A percentile compares a stretch with the other conserved stretches of the same genome.
Conservation (phyloP, 2,113 vertebrate genomes). For the Apteryx owenii region DNA sequence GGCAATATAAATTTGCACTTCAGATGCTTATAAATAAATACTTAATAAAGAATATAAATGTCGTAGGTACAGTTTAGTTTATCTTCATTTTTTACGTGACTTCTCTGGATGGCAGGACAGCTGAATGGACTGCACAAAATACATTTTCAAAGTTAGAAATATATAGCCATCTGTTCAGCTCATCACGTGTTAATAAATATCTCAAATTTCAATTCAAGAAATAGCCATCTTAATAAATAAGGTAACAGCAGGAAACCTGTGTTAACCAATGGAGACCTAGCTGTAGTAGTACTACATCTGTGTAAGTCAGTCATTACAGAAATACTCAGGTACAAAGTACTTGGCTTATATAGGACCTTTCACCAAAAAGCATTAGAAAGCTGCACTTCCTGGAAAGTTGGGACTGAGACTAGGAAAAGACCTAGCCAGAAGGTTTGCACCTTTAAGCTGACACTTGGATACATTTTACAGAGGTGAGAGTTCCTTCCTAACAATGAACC, state of each 20-base stretch:
- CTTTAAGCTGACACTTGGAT: not conserved
- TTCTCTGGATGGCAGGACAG: constrained; percentile 15
- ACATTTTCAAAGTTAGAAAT: constrained; percentile 5
- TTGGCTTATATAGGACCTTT: not conserved
- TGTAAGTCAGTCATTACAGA: constrained; percentile 14
- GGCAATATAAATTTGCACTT: constrained; percentile 13
- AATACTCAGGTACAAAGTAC: not conserved
- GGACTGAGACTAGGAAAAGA: not conserved
- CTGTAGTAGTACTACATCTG: not conserved
- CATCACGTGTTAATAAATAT: constrained; percentile 23
- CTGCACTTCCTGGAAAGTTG: not conserved
- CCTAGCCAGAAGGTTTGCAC: not conserved
- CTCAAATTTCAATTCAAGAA: constrained; percentile 60
- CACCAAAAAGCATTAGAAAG: not conserved
- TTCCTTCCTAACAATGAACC: not conserved
- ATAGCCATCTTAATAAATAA: constrained; percentile 53
- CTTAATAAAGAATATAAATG: not conserved
- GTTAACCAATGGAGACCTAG: constrained; percentile 9
- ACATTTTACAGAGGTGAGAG: not conserved
- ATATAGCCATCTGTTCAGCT: constrained; percentile 46
- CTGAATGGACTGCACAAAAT: not conserved
- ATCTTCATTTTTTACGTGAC: constrained; percentile 4
- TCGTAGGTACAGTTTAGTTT: not conserved
- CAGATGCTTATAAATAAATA: not conserved
- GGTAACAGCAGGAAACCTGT: not conserved